Conservation (phyloP, 2,113 vertebrate species). For the Rissa tridactyla region DNA sequence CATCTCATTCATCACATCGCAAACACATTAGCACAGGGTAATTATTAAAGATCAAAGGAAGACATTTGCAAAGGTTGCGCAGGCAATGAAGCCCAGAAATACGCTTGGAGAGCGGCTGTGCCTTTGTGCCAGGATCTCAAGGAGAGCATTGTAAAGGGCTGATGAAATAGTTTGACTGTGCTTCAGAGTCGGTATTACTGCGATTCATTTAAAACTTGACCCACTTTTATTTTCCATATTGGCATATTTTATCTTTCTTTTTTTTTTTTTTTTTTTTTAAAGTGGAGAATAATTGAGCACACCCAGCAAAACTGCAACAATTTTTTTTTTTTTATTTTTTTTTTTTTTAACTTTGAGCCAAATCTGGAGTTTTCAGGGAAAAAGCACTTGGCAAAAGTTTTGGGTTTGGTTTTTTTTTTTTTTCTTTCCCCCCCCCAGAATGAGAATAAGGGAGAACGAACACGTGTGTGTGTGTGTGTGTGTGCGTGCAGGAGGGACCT, state of each 20-base stretch:
- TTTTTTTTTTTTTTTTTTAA: background rate
- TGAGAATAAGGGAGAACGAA: background rate
- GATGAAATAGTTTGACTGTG: background rate
- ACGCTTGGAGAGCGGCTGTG: background rate
- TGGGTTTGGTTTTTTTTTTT: background rate
- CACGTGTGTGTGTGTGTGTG: too few species aligned
- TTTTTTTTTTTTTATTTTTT: background rate
- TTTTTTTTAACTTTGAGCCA: background rate
- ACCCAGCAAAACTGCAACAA: conserved; percentile 20
- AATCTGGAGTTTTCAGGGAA: background rate
- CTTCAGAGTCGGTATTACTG: background rate
- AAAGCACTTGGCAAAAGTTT: background rate
- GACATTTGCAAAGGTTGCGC: background rate
- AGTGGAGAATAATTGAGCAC: conserved; percentile 8
- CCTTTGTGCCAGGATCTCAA: background rate
- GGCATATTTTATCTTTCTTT: conserved; percentile 16
- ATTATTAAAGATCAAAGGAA: conserved; percentile 16
- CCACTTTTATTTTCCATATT: conserved; percentile 48
- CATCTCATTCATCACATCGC: background rate
- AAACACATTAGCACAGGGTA: background rate
- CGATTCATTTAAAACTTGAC: conserved; percentile 27
- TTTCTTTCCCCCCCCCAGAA: background rate
- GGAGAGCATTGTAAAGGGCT: background rate
- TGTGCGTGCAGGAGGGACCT: background rate
- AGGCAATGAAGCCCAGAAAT: background rate